Base-by-base conservation (phyloP, 2,888 invertebrate species). In the Marronus borbonicus region DNA sequence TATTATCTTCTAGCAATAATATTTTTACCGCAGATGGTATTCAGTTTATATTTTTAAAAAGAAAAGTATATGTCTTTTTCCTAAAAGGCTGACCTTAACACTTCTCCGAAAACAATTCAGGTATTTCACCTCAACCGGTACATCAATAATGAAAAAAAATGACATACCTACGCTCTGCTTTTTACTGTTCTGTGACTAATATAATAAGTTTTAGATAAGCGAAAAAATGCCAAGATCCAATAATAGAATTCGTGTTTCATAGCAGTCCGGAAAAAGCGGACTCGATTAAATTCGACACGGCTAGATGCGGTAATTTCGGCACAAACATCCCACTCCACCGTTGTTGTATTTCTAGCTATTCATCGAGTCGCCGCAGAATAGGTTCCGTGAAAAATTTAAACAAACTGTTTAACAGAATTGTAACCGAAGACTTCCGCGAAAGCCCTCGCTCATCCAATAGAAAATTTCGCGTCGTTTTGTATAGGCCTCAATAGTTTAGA, bases 321-420 rank as follows among this genome's bases (percentile, higher is more conserved):
- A 24, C 24, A 49, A 58, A 74, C 72, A 60, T 74, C 72, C 62
- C 24, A 74, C 60, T 74, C 44, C 60, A 28, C 14, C 50, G 50
- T 50, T 50, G 50, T 28, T 50, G 50, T 52, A 68, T 68, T 17
- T 68, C 68, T 14, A n/a, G 50, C 50, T 50, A 50, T 68, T 68
- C 68, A 68, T 68, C 76, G 64, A 36, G 55, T 68, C 60, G 72
- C 50, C 49, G 7, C n/a, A 50, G 3, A 49, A 24, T 39, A n/a
- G 75, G 17, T 76, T 76, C 76, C 76, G 76, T 76, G 76, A 76
- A 76, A 68, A 76, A 76, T 76, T 76, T 76, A 76, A 49, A 68
- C 66, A 76, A 76, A 76, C 76, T 66, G 76, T 68, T 65, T 49
- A 68, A 49, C 68, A 60, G 76, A 60, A 74, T 76, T 68, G 66